Evolutionary conservation across 1,140 invertebrate genomes (phyloP).

Genomic region (Diorhabda sublineata): DNA sequence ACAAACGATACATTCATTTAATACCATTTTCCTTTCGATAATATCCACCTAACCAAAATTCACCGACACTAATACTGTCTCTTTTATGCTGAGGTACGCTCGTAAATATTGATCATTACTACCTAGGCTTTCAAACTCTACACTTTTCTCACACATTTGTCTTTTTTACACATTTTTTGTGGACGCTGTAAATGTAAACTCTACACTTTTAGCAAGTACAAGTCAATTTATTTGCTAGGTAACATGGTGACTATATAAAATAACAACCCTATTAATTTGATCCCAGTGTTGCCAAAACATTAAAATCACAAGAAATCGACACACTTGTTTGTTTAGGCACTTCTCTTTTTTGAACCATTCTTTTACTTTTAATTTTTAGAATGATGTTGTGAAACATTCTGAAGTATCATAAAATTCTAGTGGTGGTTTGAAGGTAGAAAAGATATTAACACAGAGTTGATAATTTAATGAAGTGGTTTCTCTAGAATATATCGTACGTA

Average conservation of each 20-base stretch:
- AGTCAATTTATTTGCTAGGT: conserved; percentile 24
- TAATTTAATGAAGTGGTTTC: conserved; percentile 6
- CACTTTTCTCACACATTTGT: conserved; percentile 12
- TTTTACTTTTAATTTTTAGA: conserved; percentile 8
- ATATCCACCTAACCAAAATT: not conserved
- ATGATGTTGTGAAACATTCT: conserved; percentile 7
- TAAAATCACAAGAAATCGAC: conserved; percentile 10
- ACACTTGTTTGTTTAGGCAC: conserved; percentile 15
- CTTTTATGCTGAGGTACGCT: not conserved
- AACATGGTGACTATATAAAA: conserved; percentile 21
- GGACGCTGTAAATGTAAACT: conserved; percentile 24
- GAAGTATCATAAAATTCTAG: conserved; percentile 17
- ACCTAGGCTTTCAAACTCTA: not conserved
- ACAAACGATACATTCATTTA: too few relatives aligned
- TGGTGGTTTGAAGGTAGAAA: conserved; percentile 11
- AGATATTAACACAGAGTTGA: conserved; percentile 5
- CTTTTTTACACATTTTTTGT: conserved; percentile 26
- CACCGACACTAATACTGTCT: not conserved
- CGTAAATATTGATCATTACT: conserved; percentile 1
- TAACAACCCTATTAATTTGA: conserved; percentile 24
- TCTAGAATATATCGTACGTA: not conserved
- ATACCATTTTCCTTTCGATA: too few relatives aligned
- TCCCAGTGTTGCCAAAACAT: conserved; percentile 16
- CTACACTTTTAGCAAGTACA: conserved; percentile 24
- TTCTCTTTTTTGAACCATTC: not conserved